phyloP scores from a whole-genome alignment of 2,888 invertebrate genomes.

The Marasmarcha lunaedactyla region DNA sequence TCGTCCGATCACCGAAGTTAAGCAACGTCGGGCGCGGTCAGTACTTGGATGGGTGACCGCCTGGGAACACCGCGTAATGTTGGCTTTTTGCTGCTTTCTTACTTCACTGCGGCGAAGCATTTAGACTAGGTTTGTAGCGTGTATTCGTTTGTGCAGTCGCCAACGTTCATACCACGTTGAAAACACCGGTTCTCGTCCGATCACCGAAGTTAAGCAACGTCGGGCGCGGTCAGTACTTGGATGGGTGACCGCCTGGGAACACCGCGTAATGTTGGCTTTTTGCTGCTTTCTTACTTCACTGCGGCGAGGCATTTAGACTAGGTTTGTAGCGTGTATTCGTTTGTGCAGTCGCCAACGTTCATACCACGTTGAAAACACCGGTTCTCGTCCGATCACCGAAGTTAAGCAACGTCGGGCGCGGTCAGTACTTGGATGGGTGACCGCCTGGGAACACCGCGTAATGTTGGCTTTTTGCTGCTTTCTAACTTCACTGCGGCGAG shows the following conservation, averaged over 20 bases:
- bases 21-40: conserved; percentile 59
- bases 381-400: conserved; percentile 65
- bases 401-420: conserved; percentile 60
- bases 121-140: too few species aligned
- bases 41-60: conserved; percentile 64
- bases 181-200: conserved; percentile 62
- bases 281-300: too few species aligned
- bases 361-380: conserved; percentile 57
- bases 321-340: too few species aligned
- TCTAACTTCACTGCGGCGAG: too few species aligned
- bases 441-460: conserved; percentile 46
- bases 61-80: conserved; percentile 36
- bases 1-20: conserved; percentile 65
- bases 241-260: conserved; percentile 61
- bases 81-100: background rate
- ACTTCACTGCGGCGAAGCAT: too few species aligned
- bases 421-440: conserved; percentile 64
- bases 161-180: conserved; percentile 54
- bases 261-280: conserved; percentile 17
- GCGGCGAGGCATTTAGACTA: too few species aligned
- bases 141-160: too few species aligned
- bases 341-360: conserved; percentile 37
- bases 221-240: conserved; percentile 61
- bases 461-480: conserved; percentile 2
- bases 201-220: conserved; percentile 63